Conservation (phyloP, 2,797 vertebrate species). For the Etheostoma nigrum region DNA sequence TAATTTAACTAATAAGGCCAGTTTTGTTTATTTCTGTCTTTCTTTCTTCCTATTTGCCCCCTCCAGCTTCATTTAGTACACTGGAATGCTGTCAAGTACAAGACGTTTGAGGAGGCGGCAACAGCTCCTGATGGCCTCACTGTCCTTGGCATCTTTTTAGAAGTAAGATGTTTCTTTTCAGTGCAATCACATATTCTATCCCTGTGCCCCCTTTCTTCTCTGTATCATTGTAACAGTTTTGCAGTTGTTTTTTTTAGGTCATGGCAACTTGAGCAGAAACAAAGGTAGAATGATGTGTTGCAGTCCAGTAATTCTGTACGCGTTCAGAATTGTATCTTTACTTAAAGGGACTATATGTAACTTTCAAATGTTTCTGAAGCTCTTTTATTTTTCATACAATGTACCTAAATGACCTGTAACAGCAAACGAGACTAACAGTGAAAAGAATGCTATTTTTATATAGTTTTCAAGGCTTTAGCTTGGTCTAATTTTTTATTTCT, state of each 20-base stretch:
- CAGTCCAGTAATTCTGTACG: background rate
- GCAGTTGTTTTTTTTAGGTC: background rate
- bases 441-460: too few species aligned
- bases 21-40: background rate
- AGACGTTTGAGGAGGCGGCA: conserved; percentile 91
- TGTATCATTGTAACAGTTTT: background rate
- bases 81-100: conserved; percentile 95
- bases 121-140: conserved; percentile 92
- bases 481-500: too few species aligned
- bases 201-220: background rate
- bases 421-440: too few species aligned
- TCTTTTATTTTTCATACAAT: too few species aligned
- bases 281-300: background rate
- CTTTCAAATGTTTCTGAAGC: too few species aligned
- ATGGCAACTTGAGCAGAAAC: background rate
- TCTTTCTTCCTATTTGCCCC: conserved; percentile 2
- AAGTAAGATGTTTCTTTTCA: conserved; percentile 83
- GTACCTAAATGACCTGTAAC: too few species aligned
- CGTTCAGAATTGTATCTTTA: background rate
- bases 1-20: background rate
- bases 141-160: conserved; percentile 94
- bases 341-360: too few species aligned
- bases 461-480: too few species aligned
- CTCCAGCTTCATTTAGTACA: conserved; percentile 96
- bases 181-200: background rate